phyloP scores from a whole-genome alignment of 92 coral and sea anemone species.

The Diadumene lineata region DNA sequence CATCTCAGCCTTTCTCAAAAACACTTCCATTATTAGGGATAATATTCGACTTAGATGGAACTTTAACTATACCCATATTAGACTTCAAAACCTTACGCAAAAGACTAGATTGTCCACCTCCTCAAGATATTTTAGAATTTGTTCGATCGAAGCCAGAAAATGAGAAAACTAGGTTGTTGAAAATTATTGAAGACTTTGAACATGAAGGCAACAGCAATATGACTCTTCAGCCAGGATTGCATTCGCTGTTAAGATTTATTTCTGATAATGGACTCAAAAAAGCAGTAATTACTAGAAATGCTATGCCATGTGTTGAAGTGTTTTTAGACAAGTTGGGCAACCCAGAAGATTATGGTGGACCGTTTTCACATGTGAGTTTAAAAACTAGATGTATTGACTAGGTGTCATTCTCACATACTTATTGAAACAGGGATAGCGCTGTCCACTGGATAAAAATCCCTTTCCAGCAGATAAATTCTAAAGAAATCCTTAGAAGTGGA shows the following conservation, averaged over 20 bases:
- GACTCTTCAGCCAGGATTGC: conserved; percentile 84
- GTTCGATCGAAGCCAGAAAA: conserved; percentile 59
- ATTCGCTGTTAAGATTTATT: conserved; percentile 59
- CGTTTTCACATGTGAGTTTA: conserved; percentile 88
- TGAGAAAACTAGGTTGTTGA: conserved; percentile 50
- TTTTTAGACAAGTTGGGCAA: conserved; percentile 68
- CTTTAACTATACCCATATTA: conserved; percentile 81
- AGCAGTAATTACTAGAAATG: conserved; percentile 87
- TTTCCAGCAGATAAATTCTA: too few species aligned
- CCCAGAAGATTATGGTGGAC: conserved; percentile 73
- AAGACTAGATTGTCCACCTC: conserved; percentile 62
- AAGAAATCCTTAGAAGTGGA: too few species aligned
- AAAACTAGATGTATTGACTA: too few species aligned
- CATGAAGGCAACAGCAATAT: conserved; percentile 80
- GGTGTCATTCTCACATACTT: too few species aligned
- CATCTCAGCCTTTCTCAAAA: not conserved
- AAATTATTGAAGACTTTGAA: conserved; percentile 84
- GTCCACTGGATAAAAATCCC: too few species aligned
- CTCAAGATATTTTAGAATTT: conserved; percentile 61
- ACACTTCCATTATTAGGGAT: conserved; percentile 68
- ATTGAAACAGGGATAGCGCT: not conserved
- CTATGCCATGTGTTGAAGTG: conserved; percentile 71
- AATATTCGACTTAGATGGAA: conserved; percentile 91
- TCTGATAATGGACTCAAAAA: conserved; percentile 55
- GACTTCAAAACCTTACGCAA: conserved; percentile 65